Conservation (phyloP, 2,797 vertebrate genomes). For the Pipistrellus nathusii region DNA sequence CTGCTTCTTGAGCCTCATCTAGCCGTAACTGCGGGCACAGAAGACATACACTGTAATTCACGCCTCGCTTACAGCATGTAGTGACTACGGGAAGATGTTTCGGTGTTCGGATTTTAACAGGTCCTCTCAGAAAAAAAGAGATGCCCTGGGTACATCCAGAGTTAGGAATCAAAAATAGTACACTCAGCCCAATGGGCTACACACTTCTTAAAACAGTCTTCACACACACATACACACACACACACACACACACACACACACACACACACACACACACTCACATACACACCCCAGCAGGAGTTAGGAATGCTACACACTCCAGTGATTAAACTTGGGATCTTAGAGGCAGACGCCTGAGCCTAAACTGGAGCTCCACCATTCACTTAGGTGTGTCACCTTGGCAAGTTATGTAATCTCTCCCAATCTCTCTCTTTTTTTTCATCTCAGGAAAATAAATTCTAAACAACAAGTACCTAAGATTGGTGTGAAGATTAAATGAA, state of each 20-base stretch:
- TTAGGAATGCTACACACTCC: not conserved
- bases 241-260: not conserved
- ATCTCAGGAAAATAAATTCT: slow-evolving; percentile 28
- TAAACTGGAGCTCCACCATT: not conserved
- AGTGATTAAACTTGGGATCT: not conserved
- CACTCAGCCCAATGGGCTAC: not conserved
- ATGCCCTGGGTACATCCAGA: not conserved
- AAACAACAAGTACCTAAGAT: not conserved
- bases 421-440: not conserved
- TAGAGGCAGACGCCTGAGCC: not conserved
- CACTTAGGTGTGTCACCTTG: not conserved
- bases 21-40: slow-evolving; percentile 93
- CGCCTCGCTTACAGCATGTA: not conserved
- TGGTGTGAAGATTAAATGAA: not conserved
- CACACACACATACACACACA: not conserved
- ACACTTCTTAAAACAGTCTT: not conserved
- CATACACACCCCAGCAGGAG: not conserved
- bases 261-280: not conserved
- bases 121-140: not conserved
- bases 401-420: not conserved
- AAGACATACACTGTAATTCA: slow-evolving; percentile 59
- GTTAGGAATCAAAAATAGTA: not conserved
- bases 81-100: not conserved
- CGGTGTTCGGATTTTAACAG: not conserved
- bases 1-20: slow-evolving; percentile 99